Base-by-base conservation (phyloP, 2,888 invertebrate species). In the Euclidia mi region DNA sequence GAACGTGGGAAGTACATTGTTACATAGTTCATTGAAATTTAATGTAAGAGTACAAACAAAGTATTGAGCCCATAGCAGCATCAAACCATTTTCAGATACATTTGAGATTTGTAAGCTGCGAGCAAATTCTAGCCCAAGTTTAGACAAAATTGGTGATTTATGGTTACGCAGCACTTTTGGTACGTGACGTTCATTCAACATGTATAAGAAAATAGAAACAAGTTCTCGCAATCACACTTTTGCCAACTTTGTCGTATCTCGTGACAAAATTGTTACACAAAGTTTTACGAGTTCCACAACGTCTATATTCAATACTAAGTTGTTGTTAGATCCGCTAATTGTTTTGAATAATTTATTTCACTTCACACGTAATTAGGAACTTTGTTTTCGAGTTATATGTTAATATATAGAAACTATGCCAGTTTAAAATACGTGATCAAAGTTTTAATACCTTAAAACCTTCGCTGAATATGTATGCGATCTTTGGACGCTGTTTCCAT, bases 331-430 rank as follows among this genome's bases (percentile, higher is more conserved):
- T 82, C 79, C 78, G 69, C 79, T 84, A 84, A 88, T 87, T 89
- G 86, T 88, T 85, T 85, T 84, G 86, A 89, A 89, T 89, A 85
- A 88, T 86, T 88, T 86, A 89, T 88, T 86, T 86, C 79, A 84
- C 83, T 87, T 85, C 82, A 85, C 80, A 86, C 86, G 85, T 88
- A 87, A 87, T 87, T 88, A 84, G 78, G 72, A 83, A 89, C 83
- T 90, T 90, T 85, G 81, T 82, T 82, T 79, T 73, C 75, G 79
- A 77, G 32, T 68, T 79, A 84, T 78, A 82, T 80, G 82, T 79
- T 79, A 87, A 87, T 87, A 85, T 81, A 76, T 68, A 73, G 76
- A 79, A 85, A 82, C 86, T 83, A 84, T 83, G 70, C 81, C 76
- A 71, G 78, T 79, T 76, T 76, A 72, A 81, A 85, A 80, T 78